Evolutionary conservation across 2,888 invertebrate species (phyloP).

Genomic region (Parnassius orleans): DNA sequence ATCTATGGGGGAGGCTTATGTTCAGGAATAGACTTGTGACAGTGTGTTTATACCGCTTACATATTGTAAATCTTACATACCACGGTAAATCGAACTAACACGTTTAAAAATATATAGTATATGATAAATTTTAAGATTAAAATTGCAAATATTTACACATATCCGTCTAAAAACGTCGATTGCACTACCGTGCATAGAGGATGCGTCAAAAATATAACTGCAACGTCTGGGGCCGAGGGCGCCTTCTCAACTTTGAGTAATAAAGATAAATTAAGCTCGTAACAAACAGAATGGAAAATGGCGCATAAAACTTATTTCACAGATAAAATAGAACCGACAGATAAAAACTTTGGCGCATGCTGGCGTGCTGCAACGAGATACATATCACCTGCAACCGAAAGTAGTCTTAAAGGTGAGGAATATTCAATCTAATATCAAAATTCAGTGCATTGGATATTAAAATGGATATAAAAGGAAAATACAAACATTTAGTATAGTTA

Average conservation of each 20-base stretch:
- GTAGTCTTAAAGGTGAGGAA: conserved; percentile 7
- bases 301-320: conserved; percentile 20
- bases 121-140: conserved; percentile 3
- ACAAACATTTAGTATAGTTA: conserved; percentile 46
- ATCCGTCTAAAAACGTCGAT: conserved; percentile 19
- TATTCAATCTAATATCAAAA: conserved; percentile 1
- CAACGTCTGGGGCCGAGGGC: conserved; percentile 20
- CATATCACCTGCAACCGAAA: conserved; percentile 16
- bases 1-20: no score
- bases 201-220: conserved; percentile 27
- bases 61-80: no score
- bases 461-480: conserved; percentile 19
- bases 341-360: conserved; percentile 23
- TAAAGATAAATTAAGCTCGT: conserved; percentile 37
- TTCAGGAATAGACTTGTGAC: no score
- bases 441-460: background rate
- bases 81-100: no score
- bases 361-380: conserved; percentile 21
- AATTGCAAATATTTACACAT: conserved; percentile 6
- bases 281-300: conserved; percentile 25
- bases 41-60: no score
- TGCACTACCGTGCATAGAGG: conserved; percentile 15
- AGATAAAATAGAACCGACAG: conserved; percentile 16
- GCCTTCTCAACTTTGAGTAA: conserved; percentile 28
- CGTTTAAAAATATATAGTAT: no score